Percentiles rank a stretch among this genome's conserved stretches.
Evolutionary conservation across 2,113 vertebrate species (phyloP).

Genomic region (Mixornis gularis): DNA sequence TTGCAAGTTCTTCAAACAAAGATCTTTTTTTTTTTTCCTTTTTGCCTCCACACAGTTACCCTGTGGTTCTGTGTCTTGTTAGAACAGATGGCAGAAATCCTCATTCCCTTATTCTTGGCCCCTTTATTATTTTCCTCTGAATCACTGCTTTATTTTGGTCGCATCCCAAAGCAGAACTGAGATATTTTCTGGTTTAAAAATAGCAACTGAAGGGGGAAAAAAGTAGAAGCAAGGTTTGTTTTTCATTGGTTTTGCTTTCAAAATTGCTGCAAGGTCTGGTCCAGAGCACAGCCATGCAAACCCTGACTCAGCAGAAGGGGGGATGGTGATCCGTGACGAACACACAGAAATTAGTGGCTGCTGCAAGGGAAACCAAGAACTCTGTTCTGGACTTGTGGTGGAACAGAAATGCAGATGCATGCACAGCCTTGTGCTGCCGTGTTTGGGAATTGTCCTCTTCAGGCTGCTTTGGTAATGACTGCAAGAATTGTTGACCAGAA

Average conservation of each 20-base stretch:
- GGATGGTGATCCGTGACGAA: background rate
- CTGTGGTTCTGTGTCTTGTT: background rate
- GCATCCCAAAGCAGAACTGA: background rate
- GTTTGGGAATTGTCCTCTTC: background rate
- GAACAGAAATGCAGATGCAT: background rate
- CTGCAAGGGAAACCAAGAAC: background rate
- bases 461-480: background rate
- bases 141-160: background rate
- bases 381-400: background rate
- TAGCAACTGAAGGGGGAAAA: background rate
- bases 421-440: background rate
- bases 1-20: background rate
- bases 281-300: background rate
- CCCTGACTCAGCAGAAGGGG: background rate
- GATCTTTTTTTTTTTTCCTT: background rate
- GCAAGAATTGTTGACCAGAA: background rate
- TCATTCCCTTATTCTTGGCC: background rate
- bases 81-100: background rate
- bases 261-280: background rate
- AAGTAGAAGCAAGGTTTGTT: background rate
- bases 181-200: slow-evolving; percentile 10
- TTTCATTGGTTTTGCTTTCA: background rate
- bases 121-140: slow-evolving; percentile 1
- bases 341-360: background rate
- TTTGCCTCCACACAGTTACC: background rate